These are phyloP conservation scores for Arbacia lixula DNA, from an alignment of 53 echinoderm and acorn worm species.

Conservation along the genomic window DNA sequence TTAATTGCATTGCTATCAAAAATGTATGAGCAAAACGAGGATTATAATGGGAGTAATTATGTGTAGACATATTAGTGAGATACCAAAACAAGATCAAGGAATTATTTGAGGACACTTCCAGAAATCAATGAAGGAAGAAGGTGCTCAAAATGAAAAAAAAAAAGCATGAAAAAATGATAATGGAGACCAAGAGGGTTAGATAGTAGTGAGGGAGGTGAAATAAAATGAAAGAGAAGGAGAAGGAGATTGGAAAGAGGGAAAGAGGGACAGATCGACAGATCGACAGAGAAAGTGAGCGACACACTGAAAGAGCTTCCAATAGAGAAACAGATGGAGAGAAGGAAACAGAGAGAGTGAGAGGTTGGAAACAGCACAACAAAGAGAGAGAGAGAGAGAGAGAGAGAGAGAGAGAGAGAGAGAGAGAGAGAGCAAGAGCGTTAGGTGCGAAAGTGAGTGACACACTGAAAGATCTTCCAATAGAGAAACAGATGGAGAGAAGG, in stretches of 20 bases:
- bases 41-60: no score
- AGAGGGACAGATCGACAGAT: neutral
- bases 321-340: neutral
- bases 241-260: neutral
- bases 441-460: neutral
- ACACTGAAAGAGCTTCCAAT: neutral
- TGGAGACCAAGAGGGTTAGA: neutral
- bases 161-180: neutral
- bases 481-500: neutral
- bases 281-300: neutral
- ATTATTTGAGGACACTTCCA: no score
- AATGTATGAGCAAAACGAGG: no score
- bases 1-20: no score
- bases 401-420: no score
- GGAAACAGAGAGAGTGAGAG: neutral
- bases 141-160: no score
- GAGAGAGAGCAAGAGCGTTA: no score
- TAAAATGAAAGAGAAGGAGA: neutral
- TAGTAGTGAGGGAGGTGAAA: neutral
- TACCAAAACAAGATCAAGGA: no score
- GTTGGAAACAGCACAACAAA: no score
- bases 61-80: no score
- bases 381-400: no score
- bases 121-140: no score
- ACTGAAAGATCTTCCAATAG: neutral